A percentile compares a stretch with the other conserved stretches of the same genome.
Conservation (phyloP, 2,113 vertebrate genomes). For the Argyrosomus japonicus region DNA sequence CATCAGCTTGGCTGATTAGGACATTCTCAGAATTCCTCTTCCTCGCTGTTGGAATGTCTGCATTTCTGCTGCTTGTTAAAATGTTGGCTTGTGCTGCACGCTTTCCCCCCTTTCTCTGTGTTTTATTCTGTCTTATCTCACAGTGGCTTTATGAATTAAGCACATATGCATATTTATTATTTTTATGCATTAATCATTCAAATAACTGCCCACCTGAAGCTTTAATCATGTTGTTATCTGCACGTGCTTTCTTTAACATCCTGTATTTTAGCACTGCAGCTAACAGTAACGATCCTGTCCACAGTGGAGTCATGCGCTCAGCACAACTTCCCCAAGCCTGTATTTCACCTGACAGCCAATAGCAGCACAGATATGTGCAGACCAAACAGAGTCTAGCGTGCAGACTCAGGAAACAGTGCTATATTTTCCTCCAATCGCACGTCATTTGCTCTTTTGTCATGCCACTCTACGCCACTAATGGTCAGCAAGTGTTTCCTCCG, state of each 20-base stretch:
- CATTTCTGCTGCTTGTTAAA: constrained; percentile 57
- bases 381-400: constrained; percentile 2
- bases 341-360: constrained; percentile 30
- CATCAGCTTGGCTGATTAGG: constrained; percentile 69
- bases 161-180: too few relatives aligned
- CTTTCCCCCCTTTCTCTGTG: not conserved
- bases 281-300: constrained; percentile 16
- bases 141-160: too few relatives aligned
- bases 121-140: not conserved
- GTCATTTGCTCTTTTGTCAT: constrained; percentile 17
- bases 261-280: not conserved
- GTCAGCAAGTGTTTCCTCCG: not conserved
- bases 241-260: not conserved
- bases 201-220: not conserved
- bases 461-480: constrained; percentile 2
- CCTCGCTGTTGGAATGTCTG: constrained; percentile 49
- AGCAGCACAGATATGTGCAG: constrained; percentile 8
- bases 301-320: constrained; percentile 36
- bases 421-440: constrained; percentile 23
- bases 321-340: constrained; percentile 23
- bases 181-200: not conserved
- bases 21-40: constrained; percentile 72
- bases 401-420: constrained; percentile 23
- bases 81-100: constrained; percentile 3
- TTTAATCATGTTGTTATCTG: not conserved